These are phyloP conservation scores for Colossoma macropomum DNA, from an alignment of 2,113 vertebrate species.

Conservation along the genomic window DNA sequence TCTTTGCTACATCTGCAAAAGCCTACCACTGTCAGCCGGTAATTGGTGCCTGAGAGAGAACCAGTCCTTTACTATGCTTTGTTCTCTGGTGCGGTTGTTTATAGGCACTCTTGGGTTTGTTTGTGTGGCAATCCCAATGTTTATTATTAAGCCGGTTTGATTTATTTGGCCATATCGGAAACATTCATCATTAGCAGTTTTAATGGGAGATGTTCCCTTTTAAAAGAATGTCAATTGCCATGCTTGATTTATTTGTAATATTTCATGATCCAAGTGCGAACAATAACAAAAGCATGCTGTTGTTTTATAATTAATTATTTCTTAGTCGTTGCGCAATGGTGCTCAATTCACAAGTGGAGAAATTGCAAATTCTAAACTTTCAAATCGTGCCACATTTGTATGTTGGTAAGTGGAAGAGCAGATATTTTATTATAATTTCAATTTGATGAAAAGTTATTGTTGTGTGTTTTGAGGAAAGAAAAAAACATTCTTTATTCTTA, in stretches of 20 bases:
- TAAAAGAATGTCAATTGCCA: background rate
- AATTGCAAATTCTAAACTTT: too few relatives aligned
- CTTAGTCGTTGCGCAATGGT: too few relatives aligned
- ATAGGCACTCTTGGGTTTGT: background rate
- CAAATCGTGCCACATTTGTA: too few relatives aligned
- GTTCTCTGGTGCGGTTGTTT: slow-evolving; percentile 34
- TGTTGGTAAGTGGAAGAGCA: too few relatives aligned
- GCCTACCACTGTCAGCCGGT: slow-evolving; percentile 71
- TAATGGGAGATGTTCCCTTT: background rate
- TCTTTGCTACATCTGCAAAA: slow-evolving; percentile 72
- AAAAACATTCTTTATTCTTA: too few relatives aligned
- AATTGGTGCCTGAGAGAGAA: slow-evolving; percentile 71
- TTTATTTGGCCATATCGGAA: background rate
- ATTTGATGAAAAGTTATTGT: too few relatives aligned
- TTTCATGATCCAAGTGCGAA: background rate
- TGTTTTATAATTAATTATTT: background rate
- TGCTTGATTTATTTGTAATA: background rate
- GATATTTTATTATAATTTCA: too few relatives aligned
- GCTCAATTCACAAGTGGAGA: too few relatives aligned
- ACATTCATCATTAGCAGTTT: background rate
- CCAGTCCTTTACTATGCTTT: background rate
- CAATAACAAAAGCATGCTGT: background rate
- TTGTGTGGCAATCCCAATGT: background rate
- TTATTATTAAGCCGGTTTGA: background rate
- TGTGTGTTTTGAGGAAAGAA: too few relatives aligned